Conservation (phyloP, 1,140 invertebrate species). For the Scaptomyza montana region DNA sequence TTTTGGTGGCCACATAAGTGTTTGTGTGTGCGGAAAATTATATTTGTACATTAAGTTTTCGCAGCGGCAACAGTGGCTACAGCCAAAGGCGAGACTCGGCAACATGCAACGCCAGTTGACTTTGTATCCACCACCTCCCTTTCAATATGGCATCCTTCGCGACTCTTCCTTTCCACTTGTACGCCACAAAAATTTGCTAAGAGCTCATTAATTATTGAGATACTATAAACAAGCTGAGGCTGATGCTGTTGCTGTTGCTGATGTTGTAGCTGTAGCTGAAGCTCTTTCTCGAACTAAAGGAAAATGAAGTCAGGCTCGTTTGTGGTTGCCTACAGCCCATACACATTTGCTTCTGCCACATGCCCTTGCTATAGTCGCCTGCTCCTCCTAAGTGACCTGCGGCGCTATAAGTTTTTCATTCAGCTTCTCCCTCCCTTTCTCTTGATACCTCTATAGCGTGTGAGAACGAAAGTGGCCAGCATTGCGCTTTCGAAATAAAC, state of each 20-base stretch:
- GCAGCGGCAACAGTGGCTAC: constrained; percentile 36
- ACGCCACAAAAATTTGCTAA: constrained; percentile 79
- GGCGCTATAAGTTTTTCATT: constrained; percentile 13
- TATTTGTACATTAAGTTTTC: constrained; percentile 81
- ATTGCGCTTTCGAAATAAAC: constrained; percentile 21
- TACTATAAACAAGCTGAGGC: constrained; percentile 78
- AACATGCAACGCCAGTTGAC: constrained; percentile 66
- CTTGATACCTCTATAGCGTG: neutral
- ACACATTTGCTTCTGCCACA: constrained; percentile 63
- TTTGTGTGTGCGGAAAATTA: constrained; percentile 81
- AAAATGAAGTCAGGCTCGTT: constrained; percentile 80
- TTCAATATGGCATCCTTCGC: constrained; percentile 27
- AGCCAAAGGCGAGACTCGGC: constrained; percentile 53
- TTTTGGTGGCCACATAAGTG: constrained; percentile 73
- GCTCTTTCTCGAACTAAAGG: constrained; percentile 14
- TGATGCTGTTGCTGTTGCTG: constrained; percentile 22
- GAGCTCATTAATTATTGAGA: constrained; percentile 82
- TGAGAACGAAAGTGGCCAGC: constrained; percentile 61
- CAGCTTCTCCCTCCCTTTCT: neutral
- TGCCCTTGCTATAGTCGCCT: constrained; percentile 4
- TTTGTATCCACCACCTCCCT: constrained; percentile 48
- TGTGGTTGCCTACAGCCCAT: constrained; percentile 74
- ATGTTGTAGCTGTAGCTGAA: constrained; percentile 4
- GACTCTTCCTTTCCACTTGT: constrained; percentile 32
- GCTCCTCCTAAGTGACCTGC: constrained; percentile 22